Percentiles rank a stretch among this genome's conserved stretches.
Conservation (phyloP, 2,113 vertebrate species). For the Phycodurus eques region DNA sequence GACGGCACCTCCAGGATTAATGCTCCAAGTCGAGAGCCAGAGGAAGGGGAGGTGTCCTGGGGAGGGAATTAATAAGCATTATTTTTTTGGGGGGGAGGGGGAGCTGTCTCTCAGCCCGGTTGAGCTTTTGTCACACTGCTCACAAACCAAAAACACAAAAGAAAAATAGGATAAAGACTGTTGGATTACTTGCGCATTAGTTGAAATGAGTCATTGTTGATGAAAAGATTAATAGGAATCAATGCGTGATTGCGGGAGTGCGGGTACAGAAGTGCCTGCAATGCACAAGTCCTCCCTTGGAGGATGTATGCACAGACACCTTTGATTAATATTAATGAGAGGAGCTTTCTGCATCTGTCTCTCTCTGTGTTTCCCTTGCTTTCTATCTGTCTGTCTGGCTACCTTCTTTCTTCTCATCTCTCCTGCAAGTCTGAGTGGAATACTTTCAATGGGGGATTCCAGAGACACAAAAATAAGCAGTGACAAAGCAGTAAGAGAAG, state of each 20-base stretch:
- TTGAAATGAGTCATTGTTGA: constrained; percentile 42
- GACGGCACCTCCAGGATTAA: constrained; percentile 42
- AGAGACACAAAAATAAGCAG: constrained; percentile 26
- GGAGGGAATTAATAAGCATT: constrained; percentile 49
- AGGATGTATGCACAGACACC: constrained; percentile 34
- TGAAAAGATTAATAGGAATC: constrained; percentile 52
- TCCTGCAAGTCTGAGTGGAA: constrained; percentile 39
- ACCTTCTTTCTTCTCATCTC: constrained; percentile 31
- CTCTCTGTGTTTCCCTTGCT: constrained; percentile 17
- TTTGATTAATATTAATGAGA: constrained; percentile 63
- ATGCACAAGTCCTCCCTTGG: constrained; percentile 14
- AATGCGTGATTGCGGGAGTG: constrained; percentile 32
- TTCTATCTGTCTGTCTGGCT: not conserved
- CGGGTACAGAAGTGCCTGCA: constrained; percentile 27
- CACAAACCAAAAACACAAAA: constrained; percentile 18
- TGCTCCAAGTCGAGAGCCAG: constrained; percentile 44
- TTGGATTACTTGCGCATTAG: constrained; percentile 43
- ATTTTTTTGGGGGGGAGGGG: not conserved
- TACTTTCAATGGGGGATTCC: constrained; percentile 30
- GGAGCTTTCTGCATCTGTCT: constrained; percentile 24
- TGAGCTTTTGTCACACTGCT: constrained; percentile 49
- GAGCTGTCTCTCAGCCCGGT: constrained; percentile 25
- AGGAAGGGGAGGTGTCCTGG: constrained; percentile 25
- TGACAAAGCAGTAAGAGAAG: constrained; percentile 33
- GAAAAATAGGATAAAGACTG: constrained; percentile 7